Base-by-base conservation (phyloP, 2,888 invertebrate genomes). In the Hemicrepidius hirtus region DNA sequence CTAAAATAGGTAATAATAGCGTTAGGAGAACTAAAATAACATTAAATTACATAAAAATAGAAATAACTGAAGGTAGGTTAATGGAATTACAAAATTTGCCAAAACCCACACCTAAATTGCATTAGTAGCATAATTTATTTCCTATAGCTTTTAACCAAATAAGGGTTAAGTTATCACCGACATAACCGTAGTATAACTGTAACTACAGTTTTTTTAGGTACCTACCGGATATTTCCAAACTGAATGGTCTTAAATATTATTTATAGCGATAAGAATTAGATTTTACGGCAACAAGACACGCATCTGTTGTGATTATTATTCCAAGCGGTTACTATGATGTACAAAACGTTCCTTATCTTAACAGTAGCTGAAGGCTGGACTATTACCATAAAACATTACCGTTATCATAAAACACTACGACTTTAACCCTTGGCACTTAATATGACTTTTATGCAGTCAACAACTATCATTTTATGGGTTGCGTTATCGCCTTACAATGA, bases 1-100 rank as follows among this genome's bases (percentile, higher is more conserved):
- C 67, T 57, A 35, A 59, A 67, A 67, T 57, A 41, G 62, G 68
- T 46, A 53, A 68, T 68, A 68, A 68, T 62, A 44, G 24, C 66
- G 46, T 13, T 68, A 62, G 20, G n/a, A 20, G 16, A 62, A 32
- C 35, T 41, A 24, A 53, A 62, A 62, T 68, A 62, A 50, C 68
- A 21, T 44, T 68, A 68, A 60, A 62, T 68, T 62, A 41, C 41
- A 41, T 32, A 60, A 50, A 68, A 50, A 60, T 35, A 46, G 35
- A 49, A 57, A 60, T 62, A 62, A 37, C 57, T 44, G 28, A 37
- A 21, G 35, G 40, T 32, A 20, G 32, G 50, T 68, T 41, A 50
- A 37, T 16, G n/a, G 20, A 35, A 32, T 18, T 53, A 62, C 62
- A 35, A 37, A 60, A 62, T 68, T 68, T 62, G 60, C 59, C 40